Evolutionary conservation across 2,797 vertebrate genomes (phyloP).

Genomic region (Cuniculus paca): DNA sequence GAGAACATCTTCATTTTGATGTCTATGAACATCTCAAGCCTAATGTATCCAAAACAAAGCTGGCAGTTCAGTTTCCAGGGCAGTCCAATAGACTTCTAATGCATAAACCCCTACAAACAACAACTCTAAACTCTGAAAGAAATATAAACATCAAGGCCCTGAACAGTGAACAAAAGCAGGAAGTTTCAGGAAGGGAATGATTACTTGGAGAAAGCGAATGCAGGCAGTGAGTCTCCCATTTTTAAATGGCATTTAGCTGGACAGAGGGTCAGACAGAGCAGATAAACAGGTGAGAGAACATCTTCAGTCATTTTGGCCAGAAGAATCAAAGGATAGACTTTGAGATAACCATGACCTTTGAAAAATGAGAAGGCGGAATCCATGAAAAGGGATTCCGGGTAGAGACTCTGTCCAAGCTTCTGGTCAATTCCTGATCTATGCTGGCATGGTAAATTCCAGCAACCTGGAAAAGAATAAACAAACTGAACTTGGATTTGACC

Average conservation of each 20-base stretch:
- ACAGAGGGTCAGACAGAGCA: neutral
- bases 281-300: neutral
- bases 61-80: neutral
- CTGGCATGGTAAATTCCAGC: neutral
- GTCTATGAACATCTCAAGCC: neutral
- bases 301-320: neutral
- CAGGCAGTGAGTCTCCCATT: neutral
- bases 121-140: neutral
- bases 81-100: neutral
- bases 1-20: neutral
- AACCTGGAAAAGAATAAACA: neutral
- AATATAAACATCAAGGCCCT: neutral
- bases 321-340: neutral
- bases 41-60: neutral
- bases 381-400: neutral
- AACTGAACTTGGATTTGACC: conserved; percentile 14
- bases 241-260: neutral
- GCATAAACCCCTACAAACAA: neutral
- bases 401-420: neutral
- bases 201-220: neutral
- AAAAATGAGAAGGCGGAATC: neutral
- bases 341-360: neutral
- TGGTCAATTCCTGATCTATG: neutral
- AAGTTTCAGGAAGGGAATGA: neutral
- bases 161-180: neutral